A percentile compares a stretch with the other conserved stretches of the same genome.
Evolutionary conservation across 2,113 vertebrate genomes (phyloP).

Genomic region (Sphyrna mokarran): DNA sequence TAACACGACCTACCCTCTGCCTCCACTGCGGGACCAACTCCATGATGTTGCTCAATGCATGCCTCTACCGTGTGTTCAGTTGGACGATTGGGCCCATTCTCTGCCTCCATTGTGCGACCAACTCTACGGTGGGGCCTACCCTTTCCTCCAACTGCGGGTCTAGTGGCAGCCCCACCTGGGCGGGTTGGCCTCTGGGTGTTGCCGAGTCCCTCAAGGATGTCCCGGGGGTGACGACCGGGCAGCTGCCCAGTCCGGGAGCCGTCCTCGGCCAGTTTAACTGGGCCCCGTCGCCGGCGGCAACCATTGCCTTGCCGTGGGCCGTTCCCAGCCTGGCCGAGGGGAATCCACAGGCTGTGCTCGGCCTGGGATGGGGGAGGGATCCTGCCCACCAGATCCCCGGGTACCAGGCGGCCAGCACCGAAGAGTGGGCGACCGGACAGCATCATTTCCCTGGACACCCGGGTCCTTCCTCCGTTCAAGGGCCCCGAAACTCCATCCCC

Average conservation of each 20-base stretch:
- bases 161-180: neutral
- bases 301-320: neutral
- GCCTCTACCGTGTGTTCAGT: neutral
- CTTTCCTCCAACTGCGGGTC: neutral
- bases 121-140: neutral
- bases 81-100: neutral
- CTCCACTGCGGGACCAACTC: neutral
- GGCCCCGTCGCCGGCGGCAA: neutral
- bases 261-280: neutral
- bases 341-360: neutral
- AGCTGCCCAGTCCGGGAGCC: too few species aligned
- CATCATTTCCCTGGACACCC: neutral
- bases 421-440: neutral
- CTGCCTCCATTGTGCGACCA: too few species aligned
- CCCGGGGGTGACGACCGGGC: neutral
- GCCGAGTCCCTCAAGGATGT: neutral
- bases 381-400: neutral
- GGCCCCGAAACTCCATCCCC: neutral
- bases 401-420: neutral
- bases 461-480: neutral
- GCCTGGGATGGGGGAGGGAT: neutral
- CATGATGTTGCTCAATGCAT: neutral
- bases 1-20: too few species aligned
- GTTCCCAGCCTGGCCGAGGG: neutral
- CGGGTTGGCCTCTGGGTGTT: neutral